Evolutionary conservation across 1,140 invertebrate genomes (phyloP).

Genomic region (Cydia strobilella): DNA sequence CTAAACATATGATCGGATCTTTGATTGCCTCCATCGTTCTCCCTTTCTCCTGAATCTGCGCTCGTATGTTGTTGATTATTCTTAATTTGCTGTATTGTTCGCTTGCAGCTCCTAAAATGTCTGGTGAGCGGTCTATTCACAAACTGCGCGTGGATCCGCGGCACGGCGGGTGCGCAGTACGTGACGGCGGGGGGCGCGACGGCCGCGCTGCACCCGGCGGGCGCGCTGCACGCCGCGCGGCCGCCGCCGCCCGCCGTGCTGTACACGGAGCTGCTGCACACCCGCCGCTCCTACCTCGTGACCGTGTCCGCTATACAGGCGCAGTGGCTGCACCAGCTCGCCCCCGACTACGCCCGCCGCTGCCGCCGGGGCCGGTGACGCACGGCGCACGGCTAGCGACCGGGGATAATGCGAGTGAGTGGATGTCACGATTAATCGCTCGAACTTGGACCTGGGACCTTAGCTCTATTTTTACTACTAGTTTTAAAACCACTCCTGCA

Average conservation of each 20-base stretch:
- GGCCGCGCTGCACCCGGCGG: constrained; percentile 90
- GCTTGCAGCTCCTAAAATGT: constrained; percentile 85
- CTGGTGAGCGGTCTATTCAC: constrained; percentile 91
- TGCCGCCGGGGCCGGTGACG: constrained; percentile 58
- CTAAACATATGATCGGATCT: no score
- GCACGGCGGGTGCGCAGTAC: constrained; percentile 55
- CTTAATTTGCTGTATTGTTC: constrained; percentile 35
- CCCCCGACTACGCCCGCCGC: constrained; percentile 59
- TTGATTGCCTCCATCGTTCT: background rate
- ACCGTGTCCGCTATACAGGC: constrained; percentile 86
- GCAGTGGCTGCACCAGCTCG: constrained; percentile 84
- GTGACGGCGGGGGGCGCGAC: constrained; percentile 58
- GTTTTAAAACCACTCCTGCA: background rate
- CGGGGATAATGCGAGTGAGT: constrained; percentile 13
- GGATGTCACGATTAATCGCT: background rate
- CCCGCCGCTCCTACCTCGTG: constrained; percentile 90
- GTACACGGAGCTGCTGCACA: constrained; percentile 94
- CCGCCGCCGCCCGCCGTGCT: constrained; percentile 89
- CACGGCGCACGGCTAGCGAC: constrained; percentile 15
- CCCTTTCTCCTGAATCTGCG: background rate
- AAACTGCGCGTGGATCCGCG: constrained; percentile 93
- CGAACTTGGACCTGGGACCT: background rate
- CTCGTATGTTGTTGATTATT: background rate
- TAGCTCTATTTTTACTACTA: background rate
- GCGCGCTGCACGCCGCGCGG: constrained; percentile 83